These are phyloP conservation scores for Dynastes hyllus DNA, from an alignment of 2,888 invertebrate genomes.

Conservation along the genomic window DNA sequence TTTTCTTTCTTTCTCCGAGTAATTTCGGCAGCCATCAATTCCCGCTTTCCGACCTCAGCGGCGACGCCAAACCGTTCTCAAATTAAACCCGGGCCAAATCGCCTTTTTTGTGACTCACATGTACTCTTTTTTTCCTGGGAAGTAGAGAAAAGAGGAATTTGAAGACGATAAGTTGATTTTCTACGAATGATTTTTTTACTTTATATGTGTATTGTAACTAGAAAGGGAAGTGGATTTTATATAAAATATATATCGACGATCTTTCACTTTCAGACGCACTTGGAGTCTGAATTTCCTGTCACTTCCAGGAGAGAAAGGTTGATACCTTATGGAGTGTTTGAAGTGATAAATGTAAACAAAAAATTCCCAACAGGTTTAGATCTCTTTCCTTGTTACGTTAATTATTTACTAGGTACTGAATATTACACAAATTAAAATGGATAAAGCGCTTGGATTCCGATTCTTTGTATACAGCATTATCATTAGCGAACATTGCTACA, in stretches of 20 bases:
- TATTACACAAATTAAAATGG: not conserved
- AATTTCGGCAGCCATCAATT: constrained; percentile 36
- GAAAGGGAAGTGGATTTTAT: constrained; percentile 26
- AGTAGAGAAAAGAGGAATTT: constrained; percentile 8
- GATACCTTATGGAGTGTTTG: not conserved
- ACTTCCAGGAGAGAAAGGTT: not conserved
- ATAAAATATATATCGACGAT: constrained; percentile 36
- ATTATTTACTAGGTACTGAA: not conserved
- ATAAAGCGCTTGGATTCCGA: too few relatives aligned
- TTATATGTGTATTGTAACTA: constrained; percentile 29
- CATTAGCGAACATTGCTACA: not conserved
- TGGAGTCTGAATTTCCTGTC: not conserved
- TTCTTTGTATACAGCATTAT: not conserved
- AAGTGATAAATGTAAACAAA: not conserved
- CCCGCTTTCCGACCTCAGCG: constrained; percentile 28
- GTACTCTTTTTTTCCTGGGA: constrained; percentile 4
- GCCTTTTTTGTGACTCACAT: constrained; percentile 30
- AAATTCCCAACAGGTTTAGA: not conserved
- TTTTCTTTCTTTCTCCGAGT: constrained; percentile 29
- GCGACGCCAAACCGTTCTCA: constrained; percentile 18
- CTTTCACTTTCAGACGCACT: constrained; percentile 26
- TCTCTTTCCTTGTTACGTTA: not conserved
- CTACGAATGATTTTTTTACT: constrained; percentile 40
- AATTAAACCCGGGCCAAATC: constrained; percentile 24
- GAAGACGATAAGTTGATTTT: constrained; percentile 38